Evolutionary conservation across 1,140 invertebrate genomes (phyloP), one percentile per base, ranked within the genome.

Genomic region (Bathynomus jamesi): DNA sequence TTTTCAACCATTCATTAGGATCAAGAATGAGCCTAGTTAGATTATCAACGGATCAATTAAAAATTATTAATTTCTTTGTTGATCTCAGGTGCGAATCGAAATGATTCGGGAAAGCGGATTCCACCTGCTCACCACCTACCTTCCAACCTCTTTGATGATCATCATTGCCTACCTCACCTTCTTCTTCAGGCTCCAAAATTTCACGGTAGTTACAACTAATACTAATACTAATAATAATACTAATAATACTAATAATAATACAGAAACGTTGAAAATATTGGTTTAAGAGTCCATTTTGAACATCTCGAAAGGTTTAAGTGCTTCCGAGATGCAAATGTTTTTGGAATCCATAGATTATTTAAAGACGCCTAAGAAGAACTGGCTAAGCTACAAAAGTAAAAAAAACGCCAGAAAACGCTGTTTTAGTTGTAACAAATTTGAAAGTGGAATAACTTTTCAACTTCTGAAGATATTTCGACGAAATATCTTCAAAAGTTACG

Each of bases 101-200:
- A 46, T 67, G 31, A 30, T 30, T 5, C 66, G 66, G 11, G 31
- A 27, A n/a, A 40, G 46, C 24, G 66, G 66, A 21, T 67, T 67
- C 24, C 46, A 67, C 32, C 30, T 67, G 8, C 31, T 67, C 29
- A 67, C 31, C n/a, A 67, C 66, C 11, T 67, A 46, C n/a, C 32
- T 67, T 21, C 66, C 66, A 0, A 67, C 66, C 1, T 67, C 66
- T n/a, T 40, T 67, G 30, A 67, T 67, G 66, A 40, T 67, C 21
- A 40, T 53, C 66, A 67, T 67, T 10, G 66, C 66, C 21, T 67
- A 67, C 66, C 31, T 67, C 32, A 67, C 66, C 5, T 67, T 67
- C 32, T 67, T 25, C 31, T 67, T 67, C 66, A 67, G 46, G 21
- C 25, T 67, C 2, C 31, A 67, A 11, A 40, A 67, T 17, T 67